Evolutionary conservation across 2,797 vertebrate genomes (phyloP).

Genomic region (Manis javanica): DNA sequence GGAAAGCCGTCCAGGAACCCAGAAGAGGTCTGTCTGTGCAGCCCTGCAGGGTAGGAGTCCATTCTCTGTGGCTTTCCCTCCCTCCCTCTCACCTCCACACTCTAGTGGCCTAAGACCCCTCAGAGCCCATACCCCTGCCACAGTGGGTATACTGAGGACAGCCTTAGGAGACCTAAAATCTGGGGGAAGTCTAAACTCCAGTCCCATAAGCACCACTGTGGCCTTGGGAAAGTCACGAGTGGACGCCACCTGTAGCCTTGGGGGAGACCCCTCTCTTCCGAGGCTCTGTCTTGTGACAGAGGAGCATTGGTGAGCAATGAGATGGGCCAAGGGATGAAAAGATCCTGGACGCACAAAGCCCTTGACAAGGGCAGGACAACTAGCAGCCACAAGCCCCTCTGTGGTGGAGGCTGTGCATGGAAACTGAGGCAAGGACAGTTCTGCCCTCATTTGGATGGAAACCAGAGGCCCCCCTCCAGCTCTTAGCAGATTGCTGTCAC

Average conservation of each 20-base stretch:
- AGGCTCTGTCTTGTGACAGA: background rate
- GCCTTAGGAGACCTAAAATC: background rate
- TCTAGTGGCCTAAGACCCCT: background rate
- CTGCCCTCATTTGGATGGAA: background rate
- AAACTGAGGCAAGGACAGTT: constrained; percentile 27
- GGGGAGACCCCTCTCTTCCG: background rate
- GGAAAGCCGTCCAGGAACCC: background rate
- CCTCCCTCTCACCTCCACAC: too few relatives aligned
- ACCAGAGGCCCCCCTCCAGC: background rate
- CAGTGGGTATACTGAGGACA: background rate
- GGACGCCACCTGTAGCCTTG: background rate
- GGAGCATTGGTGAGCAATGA: background rate
- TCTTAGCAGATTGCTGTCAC: background rate
- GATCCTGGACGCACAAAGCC: background rate
- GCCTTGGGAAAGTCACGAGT: background rate
- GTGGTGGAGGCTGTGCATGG: background rate
- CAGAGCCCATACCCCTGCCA: background rate
- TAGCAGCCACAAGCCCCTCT: background rate
- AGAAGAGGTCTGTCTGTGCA: background rate
- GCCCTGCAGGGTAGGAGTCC: background rate
- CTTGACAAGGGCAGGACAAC: background rate
- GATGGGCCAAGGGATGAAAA: background rate
- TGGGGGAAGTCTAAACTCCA: background rate
- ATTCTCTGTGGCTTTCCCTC: too few relatives aligned
- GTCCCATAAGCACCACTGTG: background rate